A percentile compares a stretch with the other conserved stretches of the same genome.
Evolutionary conservation across 2,113 vertebrate species (phyloP).

Genomic region (Cyprinodon tularosa): DNA sequence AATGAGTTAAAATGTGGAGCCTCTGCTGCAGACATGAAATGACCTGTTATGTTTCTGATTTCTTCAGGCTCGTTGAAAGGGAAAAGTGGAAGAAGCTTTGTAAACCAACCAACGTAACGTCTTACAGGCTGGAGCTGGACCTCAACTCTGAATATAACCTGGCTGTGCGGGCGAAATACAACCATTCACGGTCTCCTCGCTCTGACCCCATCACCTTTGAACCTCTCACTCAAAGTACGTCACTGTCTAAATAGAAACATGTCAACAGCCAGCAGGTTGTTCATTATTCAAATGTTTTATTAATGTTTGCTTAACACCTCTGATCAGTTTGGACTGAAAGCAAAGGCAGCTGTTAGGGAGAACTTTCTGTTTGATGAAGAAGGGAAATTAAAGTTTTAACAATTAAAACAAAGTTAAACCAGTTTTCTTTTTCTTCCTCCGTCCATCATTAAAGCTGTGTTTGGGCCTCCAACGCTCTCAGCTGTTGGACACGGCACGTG

Average conservation of each 20-base stretch:
- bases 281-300: background rate
- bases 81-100: accelerated
- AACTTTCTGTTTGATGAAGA: background rate
- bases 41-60: background rate
- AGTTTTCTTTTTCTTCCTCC: background rate
- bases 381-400: background rate
- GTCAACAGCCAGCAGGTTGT: background rate
- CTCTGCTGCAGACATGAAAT: background rate
- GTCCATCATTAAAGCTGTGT: slow-evolving; percentile 32
- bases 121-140: background rate
- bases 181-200: background rate
- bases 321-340: background rate
- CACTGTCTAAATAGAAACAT: background rate
- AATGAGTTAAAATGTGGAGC: background rate
- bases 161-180: slow-evolving; percentile 25
- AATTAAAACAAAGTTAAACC: background rate
- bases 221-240: slow-evolving; percentile 26
- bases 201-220: accelerated
- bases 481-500: slow-evolving; percentile 49
- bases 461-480: slow-evolving; percentile 45
- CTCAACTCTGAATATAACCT: accelerated
- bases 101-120: background rate
- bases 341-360: background rate
- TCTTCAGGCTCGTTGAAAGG: background rate
- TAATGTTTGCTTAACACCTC: background rate